phyloP scores from a whole-genome alignment of 1,140 invertebrate genomes.

The Teleogryllus occipitalis region DNA sequence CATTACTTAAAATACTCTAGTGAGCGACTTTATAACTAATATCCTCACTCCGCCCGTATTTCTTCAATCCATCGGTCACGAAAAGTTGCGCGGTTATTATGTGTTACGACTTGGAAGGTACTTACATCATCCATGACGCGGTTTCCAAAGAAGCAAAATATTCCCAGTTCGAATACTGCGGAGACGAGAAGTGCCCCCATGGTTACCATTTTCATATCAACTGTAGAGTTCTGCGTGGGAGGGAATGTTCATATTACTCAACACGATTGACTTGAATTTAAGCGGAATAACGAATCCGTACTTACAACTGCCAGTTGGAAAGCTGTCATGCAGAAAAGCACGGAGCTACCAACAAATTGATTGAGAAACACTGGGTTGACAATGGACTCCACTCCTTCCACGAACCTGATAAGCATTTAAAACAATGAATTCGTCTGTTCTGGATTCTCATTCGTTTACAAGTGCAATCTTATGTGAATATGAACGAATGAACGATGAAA shows the following conservation, averaged over 20 bases:
- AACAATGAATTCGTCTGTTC: background rate
- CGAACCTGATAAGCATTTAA: background rate
- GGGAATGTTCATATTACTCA: background rate
- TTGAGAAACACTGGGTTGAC: background rate
- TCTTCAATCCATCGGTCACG: no score
- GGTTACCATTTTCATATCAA: background rate
- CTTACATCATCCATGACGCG: background rate
- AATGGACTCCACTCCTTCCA: background rate
- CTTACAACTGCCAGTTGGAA: background rate
- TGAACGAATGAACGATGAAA: no score
- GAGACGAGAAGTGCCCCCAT: background rate
- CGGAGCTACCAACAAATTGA: background rate
- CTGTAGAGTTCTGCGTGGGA: background rate
- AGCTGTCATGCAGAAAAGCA: background rate
- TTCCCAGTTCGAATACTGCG: background rate
- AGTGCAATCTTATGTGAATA: no score
- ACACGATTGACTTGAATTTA: background rate
- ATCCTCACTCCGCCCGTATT: no score
- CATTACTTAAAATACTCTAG: no score
- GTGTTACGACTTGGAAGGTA: background rate
- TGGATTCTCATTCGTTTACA: no score
- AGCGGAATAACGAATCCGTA: background rate
- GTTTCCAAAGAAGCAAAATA: conserved; percentile 5
- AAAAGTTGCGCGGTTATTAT: no score
- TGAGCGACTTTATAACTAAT: no score